Conservation (phyloP, 30 jellyfish, hydroid and myxozoan species). For the Aurelia sp. region DNA sequence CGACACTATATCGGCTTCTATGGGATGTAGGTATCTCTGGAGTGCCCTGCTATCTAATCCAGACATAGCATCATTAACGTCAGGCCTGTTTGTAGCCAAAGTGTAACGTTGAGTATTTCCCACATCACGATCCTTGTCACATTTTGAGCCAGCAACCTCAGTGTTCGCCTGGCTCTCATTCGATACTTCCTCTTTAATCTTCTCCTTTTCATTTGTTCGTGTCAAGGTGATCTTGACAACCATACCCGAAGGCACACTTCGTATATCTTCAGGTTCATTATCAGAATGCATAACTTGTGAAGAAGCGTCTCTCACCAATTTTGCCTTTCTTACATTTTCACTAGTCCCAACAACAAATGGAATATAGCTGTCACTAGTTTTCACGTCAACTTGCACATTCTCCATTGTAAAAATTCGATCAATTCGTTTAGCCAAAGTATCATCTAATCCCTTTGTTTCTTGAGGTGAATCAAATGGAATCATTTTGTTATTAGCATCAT, state of each 20-base stretch:
- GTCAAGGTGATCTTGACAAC: constrained; percentile 24
- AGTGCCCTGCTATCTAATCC: not conserved
- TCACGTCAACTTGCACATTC: constrained; percentile 35
- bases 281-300: not conserved
- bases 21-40: not conserved
- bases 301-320: not conserved
- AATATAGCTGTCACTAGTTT: constrained; percentile 17
- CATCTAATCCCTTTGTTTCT: no score
- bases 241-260: not conserved
- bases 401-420: constrained; percentile 12
- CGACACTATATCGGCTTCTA: not conserved
- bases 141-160: not conserved
- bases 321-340: not conserved
- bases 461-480: not conserved
- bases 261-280: not conserved
- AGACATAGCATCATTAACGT: not conserved
- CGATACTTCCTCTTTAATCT: not conserved
- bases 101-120: not conserved
- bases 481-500: no score
- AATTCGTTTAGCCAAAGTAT: not conserved
- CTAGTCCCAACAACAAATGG: constrained; percentile 14
- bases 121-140: not conserved
- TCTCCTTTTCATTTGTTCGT: constrained; percentile 11
- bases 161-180: no score
- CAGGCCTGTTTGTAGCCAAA: no score